phyloP scores from a whole-genome alignment of 2,888 invertebrate species.

The Strigamia transsilvanica region DNA sequence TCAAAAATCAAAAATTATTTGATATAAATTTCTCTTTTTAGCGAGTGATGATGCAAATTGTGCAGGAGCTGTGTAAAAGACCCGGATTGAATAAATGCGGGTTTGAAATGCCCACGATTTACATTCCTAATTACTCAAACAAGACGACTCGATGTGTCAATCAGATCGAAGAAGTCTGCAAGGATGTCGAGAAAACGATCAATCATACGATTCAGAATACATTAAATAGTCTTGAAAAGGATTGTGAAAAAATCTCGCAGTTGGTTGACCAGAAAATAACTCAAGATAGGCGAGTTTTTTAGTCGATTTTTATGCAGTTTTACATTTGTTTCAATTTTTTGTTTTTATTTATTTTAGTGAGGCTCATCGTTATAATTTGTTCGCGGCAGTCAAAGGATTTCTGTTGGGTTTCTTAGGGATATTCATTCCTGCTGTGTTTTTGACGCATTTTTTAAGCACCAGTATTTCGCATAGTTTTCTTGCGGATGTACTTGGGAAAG shows the following conservation, averaged over 20 bases:
- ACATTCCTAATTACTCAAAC: conserved; percentile 67
- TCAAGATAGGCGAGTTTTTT: conserved; percentile 62
- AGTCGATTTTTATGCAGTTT: conserved; percentile 53
- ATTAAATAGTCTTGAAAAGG: conserved; percentile 68
- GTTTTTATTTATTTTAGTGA: background rate
- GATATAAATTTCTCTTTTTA: conserved; percentile 56
- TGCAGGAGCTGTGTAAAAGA: conserved; percentile 70
- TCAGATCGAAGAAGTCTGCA: conserved; percentile 69
- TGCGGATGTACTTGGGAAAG: conserved; percentile 60
- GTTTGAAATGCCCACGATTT: conserved; percentile 71
- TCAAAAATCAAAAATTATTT: background rate
- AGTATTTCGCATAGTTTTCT: conserved; percentile 61
- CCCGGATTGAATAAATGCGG: conserved; percentile 69
- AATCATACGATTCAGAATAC: conserved; percentile 69
- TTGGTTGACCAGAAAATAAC: conserved; percentile 64
- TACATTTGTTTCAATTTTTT: conserved; percentile 3
- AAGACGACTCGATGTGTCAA: conserved; percentile 68
- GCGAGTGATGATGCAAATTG: conserved; percentile 71
- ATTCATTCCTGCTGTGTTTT: conserved; percentile 60
- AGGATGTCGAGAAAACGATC: conserved; percentile 69
- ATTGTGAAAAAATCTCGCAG: conserved; percentile 66
- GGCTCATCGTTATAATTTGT: conserved; percentile 51
- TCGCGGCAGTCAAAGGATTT: conserved; percentile 62
- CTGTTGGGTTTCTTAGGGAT: conserved; percentile 63
- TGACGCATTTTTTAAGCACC: conserved; percentile 63